These are phyloP conservation scores for Volucella inflata DNA, from an alignment of 2,888 invertebrate genomes.

Conservation along the genomic window DNA sequence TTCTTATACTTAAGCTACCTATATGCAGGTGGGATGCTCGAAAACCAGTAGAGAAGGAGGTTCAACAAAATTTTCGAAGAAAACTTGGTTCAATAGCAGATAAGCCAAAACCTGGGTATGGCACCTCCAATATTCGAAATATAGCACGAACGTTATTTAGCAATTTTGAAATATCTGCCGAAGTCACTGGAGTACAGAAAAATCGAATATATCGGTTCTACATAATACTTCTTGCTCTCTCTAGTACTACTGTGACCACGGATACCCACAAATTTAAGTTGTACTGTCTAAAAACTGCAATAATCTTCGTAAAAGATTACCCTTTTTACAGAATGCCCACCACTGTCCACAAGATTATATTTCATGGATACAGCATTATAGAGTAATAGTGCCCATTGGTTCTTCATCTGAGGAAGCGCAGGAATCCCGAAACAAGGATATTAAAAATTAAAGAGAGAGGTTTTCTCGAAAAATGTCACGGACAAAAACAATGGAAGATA, in stretches of 20 bases:
- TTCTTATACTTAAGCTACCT: not conserved
- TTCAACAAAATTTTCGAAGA: conserved; percentile 9
- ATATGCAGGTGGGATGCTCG: not conserved
- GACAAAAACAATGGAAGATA: not conserved
- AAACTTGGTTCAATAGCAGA: conserved; percentile 15
- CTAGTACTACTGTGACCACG: conserved; percentile 1
- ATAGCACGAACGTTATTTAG: not conserved
- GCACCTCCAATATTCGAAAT: conserved; percentile 17
- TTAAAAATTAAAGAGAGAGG: not conserved
- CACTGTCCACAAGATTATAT: too few relatives aligned
- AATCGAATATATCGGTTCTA: too few relatives aligned
- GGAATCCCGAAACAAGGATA: not conserved
- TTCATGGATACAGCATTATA: too few relatives aligned
- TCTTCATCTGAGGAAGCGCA: conserved; percentile 3
- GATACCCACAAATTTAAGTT: conserved; percentile 1
- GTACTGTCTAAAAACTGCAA: conserved; percentile 5
- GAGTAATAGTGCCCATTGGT: not conserved
- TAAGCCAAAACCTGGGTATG: conserved; percentile 17
- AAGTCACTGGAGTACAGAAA: too few relatives aligned
- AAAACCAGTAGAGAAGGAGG: not conserved
- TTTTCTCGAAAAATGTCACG: not conserved
- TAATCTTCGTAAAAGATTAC: too few relatives aligned
- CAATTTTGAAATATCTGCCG: too few relatives aligned
- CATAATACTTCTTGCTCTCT: not conserved
- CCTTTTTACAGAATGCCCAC: too few relatives aligned